phyloP scores from a whole-genome alignment of 1,140 invertebrate genomes.

The Eriosoma lanigerum region DNA sequence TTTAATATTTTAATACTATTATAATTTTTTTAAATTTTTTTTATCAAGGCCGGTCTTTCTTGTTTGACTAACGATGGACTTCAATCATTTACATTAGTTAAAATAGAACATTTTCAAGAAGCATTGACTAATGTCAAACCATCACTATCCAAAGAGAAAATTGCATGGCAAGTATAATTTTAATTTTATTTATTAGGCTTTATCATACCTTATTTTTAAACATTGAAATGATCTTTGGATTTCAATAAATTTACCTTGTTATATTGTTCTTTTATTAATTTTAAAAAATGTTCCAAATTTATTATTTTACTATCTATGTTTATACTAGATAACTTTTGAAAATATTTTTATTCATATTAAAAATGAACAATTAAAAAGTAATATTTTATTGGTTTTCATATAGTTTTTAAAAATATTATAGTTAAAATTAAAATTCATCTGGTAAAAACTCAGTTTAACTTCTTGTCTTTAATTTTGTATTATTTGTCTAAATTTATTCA shows the following conservation, averaged over 20 bases:
- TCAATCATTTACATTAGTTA: slow-evolving; percentile 58
- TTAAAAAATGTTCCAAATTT: not conserved
- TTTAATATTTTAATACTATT: slow-evolving; percentile 14
- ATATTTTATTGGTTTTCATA: not conserved
- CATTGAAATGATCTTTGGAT: too few species aligned
- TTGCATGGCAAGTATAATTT: slow-evolving; percentile 58
- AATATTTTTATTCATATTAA: not conserved
- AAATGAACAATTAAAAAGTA: not conserved
- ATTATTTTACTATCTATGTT: too few species aligned
- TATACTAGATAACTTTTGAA: not conserved
- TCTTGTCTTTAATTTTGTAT: too few species aligned
- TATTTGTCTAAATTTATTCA: too few species aligned
- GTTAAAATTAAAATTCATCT: too few species aligned
- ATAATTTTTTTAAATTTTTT: not conserved
- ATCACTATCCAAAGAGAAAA: slow-evolving; percentile 60
- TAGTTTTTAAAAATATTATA: not conserved
- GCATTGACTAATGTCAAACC: slow-evolving; percentile 63
- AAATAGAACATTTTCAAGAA: slow-evolving; percentile 62
- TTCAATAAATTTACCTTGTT: too few species aligned
- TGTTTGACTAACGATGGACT: slow-evolving; percentile 66
- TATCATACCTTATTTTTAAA: too few species aligned
- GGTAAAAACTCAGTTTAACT: too few species aligned
- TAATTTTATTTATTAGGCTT: not conserved
- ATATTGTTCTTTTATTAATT: not conserved
- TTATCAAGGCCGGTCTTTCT: slow-evolving; percentile 65